phyloP scores from a whole-genome alignment of 2,888 invertebrate species.

The Ennomos quercinarius region DNA sequence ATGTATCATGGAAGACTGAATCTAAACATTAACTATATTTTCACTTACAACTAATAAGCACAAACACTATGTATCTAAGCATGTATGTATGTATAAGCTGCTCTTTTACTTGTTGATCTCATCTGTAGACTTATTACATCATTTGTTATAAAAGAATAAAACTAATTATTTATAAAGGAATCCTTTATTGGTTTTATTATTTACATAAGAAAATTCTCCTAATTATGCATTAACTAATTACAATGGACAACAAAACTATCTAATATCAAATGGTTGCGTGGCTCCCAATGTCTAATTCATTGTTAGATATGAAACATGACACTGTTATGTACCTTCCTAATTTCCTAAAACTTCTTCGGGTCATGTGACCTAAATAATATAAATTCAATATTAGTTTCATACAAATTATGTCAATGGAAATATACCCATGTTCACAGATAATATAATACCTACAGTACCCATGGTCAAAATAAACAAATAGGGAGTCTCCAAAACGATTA shows the following conservation, averaged over 20 bases:
- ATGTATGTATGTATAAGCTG: constrained; percentile 1
- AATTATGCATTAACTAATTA: constrained; percentile 79
- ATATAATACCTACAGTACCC: too few species aligned
- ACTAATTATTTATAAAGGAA: constrained; percentile 71
- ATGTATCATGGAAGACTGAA: constrained; percentile 36
- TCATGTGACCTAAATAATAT: constrained; percentile 43
- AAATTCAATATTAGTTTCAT: constrained; percentile 31
- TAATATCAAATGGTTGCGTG: constrained; percentile 74
- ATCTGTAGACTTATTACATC: constrained; percentile 24
- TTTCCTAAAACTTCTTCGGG: constrained; percentile 26
- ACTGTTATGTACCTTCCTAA: constrained; percentile 42
- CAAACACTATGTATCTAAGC: neutral
- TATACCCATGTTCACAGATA: constrained; percentile 7
- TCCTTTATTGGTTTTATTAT: constrained; percentile 77
- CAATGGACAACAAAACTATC: constrained; percentile 80
- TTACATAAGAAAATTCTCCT: constrained; percentile 84
- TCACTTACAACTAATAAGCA: constrained; percentile 26
- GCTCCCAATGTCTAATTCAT: constrained; percentile 50
- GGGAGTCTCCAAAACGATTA: constrained; percentile 1
- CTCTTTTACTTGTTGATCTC: constrained; percentile 26
- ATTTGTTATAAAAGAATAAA: constrained; percentile 48
- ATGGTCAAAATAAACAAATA: constrained; percentile 11
- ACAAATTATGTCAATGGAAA: constrained; percentile 25
- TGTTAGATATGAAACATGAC: constrained; percentile 28
- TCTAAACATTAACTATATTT: constrained; percentile 47